Percentiles rank a stretch among this genome's conserved stretches.
Evolutionary conservation across 1,140 invertebrate genomes (phyloP).

Genomic region (Hylyphantes graminicola): DNA sequence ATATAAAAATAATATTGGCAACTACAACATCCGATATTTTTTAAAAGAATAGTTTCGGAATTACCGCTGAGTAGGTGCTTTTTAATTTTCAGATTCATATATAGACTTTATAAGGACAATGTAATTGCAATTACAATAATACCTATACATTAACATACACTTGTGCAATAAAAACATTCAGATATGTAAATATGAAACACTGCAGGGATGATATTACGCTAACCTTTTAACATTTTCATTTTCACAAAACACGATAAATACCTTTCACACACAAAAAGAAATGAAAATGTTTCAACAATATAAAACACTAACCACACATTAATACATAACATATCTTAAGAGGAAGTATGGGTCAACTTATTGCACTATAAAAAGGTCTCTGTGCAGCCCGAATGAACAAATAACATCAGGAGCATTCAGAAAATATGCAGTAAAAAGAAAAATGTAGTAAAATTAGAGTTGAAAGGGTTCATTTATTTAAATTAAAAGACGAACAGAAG

Average conservation of each 20-base stretch:
- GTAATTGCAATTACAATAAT: constrained; percentile 26
- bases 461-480: too few relatives aligned
- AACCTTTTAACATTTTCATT: constrained; percentile 32
- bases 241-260: constrained; percentile 8
- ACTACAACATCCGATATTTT: constrained; percentile 22
- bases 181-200: constrained; percentile 4
- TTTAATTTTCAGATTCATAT: too few relatives aligned
- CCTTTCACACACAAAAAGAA: background rate
- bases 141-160: constrained; percentile 3
- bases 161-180: constrained; percentile 28
- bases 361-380: constrained; percentile 57
- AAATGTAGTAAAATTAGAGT: too few relatives aligned
- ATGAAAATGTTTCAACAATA: constrained; percentile 1
- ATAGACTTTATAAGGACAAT: constrained; percentile 3
- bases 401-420: background rate
- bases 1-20: constrained; percentile 24
- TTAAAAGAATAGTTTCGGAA: constrained; percentile 9
- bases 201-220: constrained; percentile 53
- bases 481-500: too few relatives aligned
- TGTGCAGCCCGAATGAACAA: constrained; percentile 52
- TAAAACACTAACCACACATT: background rate
- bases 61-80: background rate
- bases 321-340: constrained; percentile 13
- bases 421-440: too few relatives aligned
- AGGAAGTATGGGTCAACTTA: constrained; percentile 30